Base-by-base conservation (phyloP, 2,888 invertebrate species). In the Eupithecia dodoneata region DNA sequence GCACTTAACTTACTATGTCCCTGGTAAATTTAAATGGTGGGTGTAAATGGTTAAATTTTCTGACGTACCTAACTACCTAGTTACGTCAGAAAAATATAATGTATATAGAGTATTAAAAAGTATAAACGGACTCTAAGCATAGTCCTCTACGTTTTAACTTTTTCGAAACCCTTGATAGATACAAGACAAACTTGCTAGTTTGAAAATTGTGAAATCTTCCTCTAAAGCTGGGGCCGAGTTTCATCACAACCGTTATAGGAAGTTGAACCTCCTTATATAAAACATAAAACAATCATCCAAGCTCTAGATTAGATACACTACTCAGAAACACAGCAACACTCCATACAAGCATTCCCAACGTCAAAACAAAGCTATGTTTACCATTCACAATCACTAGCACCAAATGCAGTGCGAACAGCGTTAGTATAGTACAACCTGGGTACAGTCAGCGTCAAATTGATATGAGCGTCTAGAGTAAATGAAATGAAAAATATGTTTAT, bases 381-480 rank as follows among this genome's bases (percentile, higher is more conserved):
- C 44, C 63, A 65, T 78, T 73, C 67, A 72, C 74, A 74, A 76
- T 76, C 76, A 41, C 72, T 66, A 41, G n/a, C 66, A 41, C 87
- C 86, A 84, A 87, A 87, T 85, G 83, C 78, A 85, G 83, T 71
- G 71, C 59, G 72, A 73, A 71, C 63, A 71, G 52, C 79, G 80
- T 44, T 9, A 65, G 42, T 66, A 41, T 18, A 30, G 9, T 12
- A 30, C 42, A 15, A 9, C 9, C 42, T n/a, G 41, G 59, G 30
- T 30, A 30, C 30, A 30, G 30, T 30, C 30, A 30, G 30, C 30
- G 1, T 30, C 30, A 30, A 30, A 30, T 30, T 30, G 30, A 30
- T 30, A 30, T 30, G 30, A 30, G 30, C 30, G 30, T 30, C 30
- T 30, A 30, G 30, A 30, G 30, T 30, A 30, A 30, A 30, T 30